Evolutionary conservation across 2,797 vertebrate genomes (phyloP), one percentile per base, ranked within the genome.

Genomic region (Hydrolagus colliei): DNA sequence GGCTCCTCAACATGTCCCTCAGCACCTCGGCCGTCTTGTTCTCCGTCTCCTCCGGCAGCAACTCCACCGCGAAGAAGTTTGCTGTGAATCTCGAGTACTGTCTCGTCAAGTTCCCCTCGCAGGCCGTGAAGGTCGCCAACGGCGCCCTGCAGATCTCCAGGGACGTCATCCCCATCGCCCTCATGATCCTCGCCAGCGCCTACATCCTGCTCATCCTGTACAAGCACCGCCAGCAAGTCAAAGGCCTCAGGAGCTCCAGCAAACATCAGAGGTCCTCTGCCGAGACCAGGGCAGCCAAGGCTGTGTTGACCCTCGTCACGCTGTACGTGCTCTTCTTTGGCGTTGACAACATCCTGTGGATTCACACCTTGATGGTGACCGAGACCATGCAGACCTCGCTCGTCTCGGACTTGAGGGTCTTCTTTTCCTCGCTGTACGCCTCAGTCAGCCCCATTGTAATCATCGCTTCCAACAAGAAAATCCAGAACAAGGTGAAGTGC

Each of bases 381-480:
- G 88, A 88, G 85, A 93, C 93, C 11, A 89, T 93, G 92, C 80
- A 73, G 0, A 92, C 92, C 75, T 90, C 92, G 0, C 88, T 95
- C 86, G 86, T 93, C 86, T 92, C 93, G 52, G 94, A 95, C 88
- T 88, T 95, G 85, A 90, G 93, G 12, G 90, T 93, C 72, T 95
- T 94, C 89, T 94, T 94, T 86, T 89, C 93, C 0, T 93, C 93
- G 0, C 89, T 95, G n/a, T 94, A 93, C 0, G 93, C 94, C 0
- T 91, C 92, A 0, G 86, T 94, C 0, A 94, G 94, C 89, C 93
- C 94, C 2, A 4, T 93, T 86, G 87, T 95, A 67, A 92, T 95
- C 85, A 93, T 95, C 11, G 85, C 71, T 11, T 93, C 92, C 0
- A 95, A 94, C 89, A 93, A 90, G 86, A 95, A 94, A 88, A 92